A percentile compares a stretch with the other conserved stretches of the same genome.
Conservation (phyloP, 1,140 invertebrate species). For the Microplitis demolitor region DNA sequence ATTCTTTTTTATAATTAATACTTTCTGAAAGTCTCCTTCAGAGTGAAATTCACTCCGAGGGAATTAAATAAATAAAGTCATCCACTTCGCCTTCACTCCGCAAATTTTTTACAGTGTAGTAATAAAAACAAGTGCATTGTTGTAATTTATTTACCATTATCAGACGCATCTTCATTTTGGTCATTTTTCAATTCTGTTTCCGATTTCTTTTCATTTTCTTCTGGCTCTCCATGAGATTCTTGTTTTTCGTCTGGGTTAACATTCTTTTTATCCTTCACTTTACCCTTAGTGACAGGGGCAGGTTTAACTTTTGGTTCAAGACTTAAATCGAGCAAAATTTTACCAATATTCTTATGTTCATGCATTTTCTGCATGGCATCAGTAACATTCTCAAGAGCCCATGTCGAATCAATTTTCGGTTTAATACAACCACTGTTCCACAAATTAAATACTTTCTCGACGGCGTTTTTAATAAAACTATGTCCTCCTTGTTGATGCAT, state of each 20-base stretch:
- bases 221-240: slow-evolving; percentile 56
- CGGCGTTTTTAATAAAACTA: slow-evolving; percentile 70
- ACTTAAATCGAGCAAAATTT: slow-evolving; percentile 81
- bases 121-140: background rate
- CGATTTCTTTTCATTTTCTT: slow-evolving; percentile 66
- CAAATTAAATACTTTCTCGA: slow-evolving; percentile 75
- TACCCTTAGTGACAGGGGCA: slow-evolving; percentile 74
- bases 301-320: slow-evolving; percentile 79
- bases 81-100: too few relatives aligned
- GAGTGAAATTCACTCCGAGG: too few relatives aligned
- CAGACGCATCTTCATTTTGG: slow-evolving; percentile 61
- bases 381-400: slow-evolving; percentile 83
- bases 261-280: slow-evolving; percentile 73
- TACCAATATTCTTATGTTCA: slow-evolving; percentile 89
- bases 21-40: too few relatives aligned
- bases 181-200: slow-evolving; percentile 62
- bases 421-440: slow-evolving; percentile 80
- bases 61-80: too few relatives aligned
- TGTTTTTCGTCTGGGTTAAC: slow-evolving; percentile 72
- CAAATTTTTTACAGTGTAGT: too few relatives aligned
- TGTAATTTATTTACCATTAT: slow-evolving; percentile 51
- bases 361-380: slow-evolving; percentile 93
- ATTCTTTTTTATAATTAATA: too few relatives aligned
- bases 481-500: slow-evolving; percentile 80
- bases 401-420: slow-evolving; percentile 82